A percentile compares a stretch with the other conserved stretches of the same genome.
phyloP scores from a whole-genome alignment of 92 coral and sea anemone genomes.

The Siderastrea siderea region DNA sequence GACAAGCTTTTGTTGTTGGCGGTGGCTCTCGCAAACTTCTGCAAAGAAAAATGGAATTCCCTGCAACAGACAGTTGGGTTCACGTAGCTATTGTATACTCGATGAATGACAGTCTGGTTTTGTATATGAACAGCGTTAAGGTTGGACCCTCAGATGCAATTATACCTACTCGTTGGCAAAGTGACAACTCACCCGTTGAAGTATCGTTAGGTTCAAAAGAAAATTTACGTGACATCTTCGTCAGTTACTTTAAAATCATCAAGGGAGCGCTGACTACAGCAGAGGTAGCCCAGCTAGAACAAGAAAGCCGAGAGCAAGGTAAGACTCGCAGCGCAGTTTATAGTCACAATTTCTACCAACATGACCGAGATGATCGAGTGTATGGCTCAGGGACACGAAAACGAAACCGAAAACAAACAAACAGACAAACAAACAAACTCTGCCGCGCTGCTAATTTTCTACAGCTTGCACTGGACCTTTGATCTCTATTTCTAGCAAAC shows the following conservation, averaged over 20 bases:
- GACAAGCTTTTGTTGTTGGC: constrained; percentile 25
- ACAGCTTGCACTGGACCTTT: too few species aligned
- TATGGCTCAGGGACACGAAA: too few species aligned
- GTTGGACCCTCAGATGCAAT: neutral
- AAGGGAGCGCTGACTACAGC: neutral
- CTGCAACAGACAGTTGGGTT: constrained; percentile 13
- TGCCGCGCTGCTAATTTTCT: too few species aligned
- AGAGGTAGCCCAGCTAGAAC: constrained; percentile 1
- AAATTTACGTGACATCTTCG: constrained; percentile 2
- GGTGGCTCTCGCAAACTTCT: neutral
- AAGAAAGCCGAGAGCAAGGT: constrained; percentile 28
- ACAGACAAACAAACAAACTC: too few species aligned
- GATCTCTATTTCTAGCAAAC: too few species aligned
- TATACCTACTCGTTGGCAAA: neutral
- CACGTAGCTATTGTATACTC: constrained; percentile 30
- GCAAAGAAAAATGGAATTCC: constrained; percentile 3
- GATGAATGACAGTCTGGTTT: neutral
- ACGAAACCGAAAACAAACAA: too few species aligned
- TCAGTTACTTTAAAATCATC: constrained; percentile 25
- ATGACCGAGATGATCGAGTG: too few species aligned
- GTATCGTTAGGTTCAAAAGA: constrained; percentile 1
- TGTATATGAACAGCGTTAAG: constrained; percentile 32
- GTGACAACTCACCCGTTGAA: neutral
- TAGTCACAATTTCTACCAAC: too few species aligned
- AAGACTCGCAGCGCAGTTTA: too few species aligned